Evolutionary conservation across 2,113 vertebrate species (phyloP).

Genomic region (Bubo bubo): DNA sequence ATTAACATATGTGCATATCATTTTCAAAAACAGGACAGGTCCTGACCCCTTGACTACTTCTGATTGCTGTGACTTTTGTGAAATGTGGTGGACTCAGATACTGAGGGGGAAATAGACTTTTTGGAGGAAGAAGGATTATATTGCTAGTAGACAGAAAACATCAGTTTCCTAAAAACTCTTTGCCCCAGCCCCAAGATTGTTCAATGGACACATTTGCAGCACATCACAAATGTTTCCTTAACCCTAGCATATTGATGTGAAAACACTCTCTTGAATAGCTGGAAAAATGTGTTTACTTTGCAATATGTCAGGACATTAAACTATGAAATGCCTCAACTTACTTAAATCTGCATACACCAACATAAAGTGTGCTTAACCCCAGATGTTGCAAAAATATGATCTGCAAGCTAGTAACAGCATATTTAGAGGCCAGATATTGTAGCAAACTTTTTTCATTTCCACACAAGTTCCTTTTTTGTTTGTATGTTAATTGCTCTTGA

Average conservation of each 20-base stretch:
- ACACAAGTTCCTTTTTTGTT: background rate
- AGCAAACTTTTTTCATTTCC: background rate
- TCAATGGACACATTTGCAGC: background rate
- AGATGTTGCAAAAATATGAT: background rate
- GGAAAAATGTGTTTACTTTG: background rate
- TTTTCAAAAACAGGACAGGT: background rate
- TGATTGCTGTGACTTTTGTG: background rate
- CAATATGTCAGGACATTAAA: background rate
- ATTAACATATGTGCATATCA: background rate
- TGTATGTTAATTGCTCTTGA: background rate
- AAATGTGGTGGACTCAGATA: background rate
- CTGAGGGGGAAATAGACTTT: background rate
- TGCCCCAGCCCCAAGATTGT: background rate
- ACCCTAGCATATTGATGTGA: background rate
- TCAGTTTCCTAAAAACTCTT: background rate
- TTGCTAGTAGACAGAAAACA: background rate
- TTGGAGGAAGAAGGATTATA: background rate
- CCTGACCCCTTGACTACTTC: background rate
- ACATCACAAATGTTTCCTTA: background rate
- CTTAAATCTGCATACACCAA: background rate
- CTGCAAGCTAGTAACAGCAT: background rate
- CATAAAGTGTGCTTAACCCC: background rate
- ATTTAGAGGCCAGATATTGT: background rate
- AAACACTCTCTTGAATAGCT: background rate
- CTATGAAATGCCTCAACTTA: background rate